Percentiles rank a stretch among this genome's conserved stretches.
phyloP scores from a whole-genome alignment of 2,797 vertebrate species.

The Calcarius lapponicus region DNA sequence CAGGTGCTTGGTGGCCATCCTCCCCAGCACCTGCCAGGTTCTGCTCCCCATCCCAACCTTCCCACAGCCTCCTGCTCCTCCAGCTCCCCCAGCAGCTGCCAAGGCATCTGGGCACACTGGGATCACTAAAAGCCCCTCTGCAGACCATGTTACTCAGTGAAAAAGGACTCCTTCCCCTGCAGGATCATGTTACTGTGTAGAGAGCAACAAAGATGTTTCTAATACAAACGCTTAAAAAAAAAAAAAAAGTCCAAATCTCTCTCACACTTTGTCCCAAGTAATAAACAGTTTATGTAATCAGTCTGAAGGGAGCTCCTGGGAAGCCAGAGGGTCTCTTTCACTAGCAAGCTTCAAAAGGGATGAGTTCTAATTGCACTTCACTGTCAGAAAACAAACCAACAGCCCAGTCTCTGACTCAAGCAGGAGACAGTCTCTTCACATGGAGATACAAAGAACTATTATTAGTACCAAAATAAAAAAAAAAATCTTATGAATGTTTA shows the following conservation, averaged over 20 bases:
- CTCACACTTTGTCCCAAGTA: not conserved
- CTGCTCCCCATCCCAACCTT: not conserved
- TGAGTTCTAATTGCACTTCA: constrained; percentile 5
- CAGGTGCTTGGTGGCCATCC: not conserved
- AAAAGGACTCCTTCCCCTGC: not conserved
- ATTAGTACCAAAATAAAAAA: not conserved
- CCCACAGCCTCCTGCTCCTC: not conserved
- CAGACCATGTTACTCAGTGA: not conserved
- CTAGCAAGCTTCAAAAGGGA: constrained; percentile 28
- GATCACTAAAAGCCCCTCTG: not conserved
- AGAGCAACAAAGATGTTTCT: not conserved
- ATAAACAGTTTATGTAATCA: not conserved
- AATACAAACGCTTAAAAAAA: not conserved
- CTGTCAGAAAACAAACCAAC: constrained; percentile 32
- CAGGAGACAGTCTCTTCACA: not conserved
- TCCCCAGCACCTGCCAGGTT: fast-evolving
- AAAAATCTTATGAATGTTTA: constrained; percentile 5
- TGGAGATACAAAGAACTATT: not conserved
- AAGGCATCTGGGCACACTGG: not conserved
- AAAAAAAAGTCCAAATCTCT: not conserved
- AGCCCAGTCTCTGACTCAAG: not conserved
- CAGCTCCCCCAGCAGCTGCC: not conserved
- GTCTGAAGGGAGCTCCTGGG: not conserved
- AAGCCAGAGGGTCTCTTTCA: not conserved
- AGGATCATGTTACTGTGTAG: not conserved